These are phyloP conservation scores for Drosophila kambysellisi DNA, from an alignment of 2,888 invertebrate species.

Conservation along the genomic window DNA sequence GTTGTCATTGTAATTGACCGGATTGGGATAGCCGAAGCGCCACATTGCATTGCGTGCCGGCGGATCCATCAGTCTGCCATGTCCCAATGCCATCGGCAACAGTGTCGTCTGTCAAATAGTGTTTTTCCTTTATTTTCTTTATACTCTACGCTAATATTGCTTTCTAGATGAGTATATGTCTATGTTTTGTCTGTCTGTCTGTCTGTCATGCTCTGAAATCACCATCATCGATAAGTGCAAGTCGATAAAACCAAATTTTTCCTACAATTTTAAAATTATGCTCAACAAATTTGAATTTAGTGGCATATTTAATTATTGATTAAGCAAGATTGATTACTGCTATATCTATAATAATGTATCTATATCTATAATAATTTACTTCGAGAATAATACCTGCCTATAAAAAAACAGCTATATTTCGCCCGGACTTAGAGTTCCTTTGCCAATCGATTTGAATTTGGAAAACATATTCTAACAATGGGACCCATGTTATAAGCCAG, in stretches of 20 bases:
- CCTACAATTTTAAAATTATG: neutral
- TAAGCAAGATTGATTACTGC: neutral
- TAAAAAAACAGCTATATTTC: neutral
- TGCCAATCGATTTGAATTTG: neutral
- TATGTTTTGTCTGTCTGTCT: neutral
- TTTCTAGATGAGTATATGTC: neutral
- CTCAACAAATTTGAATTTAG: too few relatives aligned
- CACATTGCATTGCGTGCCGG: slow-evolving; percentile 97
- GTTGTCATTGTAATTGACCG: slow-evolving; percentile 97
- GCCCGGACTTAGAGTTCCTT: too few relatives aligned
- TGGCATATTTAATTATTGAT: neutral
- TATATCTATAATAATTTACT: neutral
- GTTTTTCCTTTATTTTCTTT: neutral
- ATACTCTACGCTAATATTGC: neutral
- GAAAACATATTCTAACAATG: neutral
- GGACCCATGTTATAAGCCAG: neutral
- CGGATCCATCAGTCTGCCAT: slow-evolving; percentile 96
- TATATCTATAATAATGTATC: too few relatives aligned
- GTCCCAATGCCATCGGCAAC: slow-evolving; percentile 87
- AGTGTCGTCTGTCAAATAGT: slow-evolving; percentile 22
- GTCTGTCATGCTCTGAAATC: neutral
- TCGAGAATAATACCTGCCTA: neutral
- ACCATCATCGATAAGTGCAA: neutral
- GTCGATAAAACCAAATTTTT: neutral
- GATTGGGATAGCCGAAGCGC: slow-evolving; percentile 97